phyloP scores from a whole-genome alignment of 2,888 invertebrate species.

The Tipula confusa region DNA sequence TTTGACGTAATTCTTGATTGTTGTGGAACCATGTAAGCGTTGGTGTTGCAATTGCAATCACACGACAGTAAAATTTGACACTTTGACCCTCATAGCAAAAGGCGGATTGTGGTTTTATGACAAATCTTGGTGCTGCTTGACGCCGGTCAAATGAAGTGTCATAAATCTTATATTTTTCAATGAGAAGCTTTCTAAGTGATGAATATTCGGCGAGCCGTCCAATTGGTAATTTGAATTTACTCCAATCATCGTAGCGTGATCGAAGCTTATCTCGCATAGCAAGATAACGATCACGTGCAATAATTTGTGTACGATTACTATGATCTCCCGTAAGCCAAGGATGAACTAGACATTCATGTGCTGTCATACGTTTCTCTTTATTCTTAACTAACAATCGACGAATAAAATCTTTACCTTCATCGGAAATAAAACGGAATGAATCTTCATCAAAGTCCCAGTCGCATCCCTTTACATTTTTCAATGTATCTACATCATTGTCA shows the following conservation, averaged over 20 bases:
- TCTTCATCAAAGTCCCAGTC: slow-evolving; percentile 99
- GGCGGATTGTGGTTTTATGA: slow-evolving; percentile 92
- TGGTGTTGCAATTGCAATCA: slow-evolving; percentile 90
- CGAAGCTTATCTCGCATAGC: slow-evolving; percentile 84
- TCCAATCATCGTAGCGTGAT: slow-evolving; percentile 73
- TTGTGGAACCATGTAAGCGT: slow-evolving; percentile 95
- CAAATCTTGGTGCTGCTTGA: slow-evolving; percentile 97
- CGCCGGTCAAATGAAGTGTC: slow-evolving; percentile 94
- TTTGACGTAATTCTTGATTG: slow-evolving; percentile 88
- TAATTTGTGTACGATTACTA: slow-evolving; percentile 66
- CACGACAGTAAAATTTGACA: slow-evolving; percentile 94
- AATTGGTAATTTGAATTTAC: slow-evolving; percentile 85
- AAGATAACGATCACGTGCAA: slow-evolving; percentile 80
- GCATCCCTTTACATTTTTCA: slow-evolving; percentile 97
- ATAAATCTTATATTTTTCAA: slow-evolving; percentile 95
- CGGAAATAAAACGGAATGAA: slow-evolving; percentile 89
- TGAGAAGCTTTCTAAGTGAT: slow-evolving; percentile 87
- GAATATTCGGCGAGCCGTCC: slow-evolving; percentile 97
- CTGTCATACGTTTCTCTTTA: slow-evolving; percentile 97
- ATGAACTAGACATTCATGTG: slow-evolving; percentile 94
- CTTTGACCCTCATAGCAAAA: slow-evolving; percentile 97
- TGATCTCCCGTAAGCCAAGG: slow-evolving; percentile 91
- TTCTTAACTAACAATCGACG: slow-evolving; percentile 83
- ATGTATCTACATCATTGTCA: slow-evolving; percentile 95
- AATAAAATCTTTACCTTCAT: slow-evolving; percentile 98